Evolutionary conservation across 1,140 invertebrate species (phyloP), one percentile per base, ranked within the genome.

Genomic region (Aphidius ervi): DNA sequence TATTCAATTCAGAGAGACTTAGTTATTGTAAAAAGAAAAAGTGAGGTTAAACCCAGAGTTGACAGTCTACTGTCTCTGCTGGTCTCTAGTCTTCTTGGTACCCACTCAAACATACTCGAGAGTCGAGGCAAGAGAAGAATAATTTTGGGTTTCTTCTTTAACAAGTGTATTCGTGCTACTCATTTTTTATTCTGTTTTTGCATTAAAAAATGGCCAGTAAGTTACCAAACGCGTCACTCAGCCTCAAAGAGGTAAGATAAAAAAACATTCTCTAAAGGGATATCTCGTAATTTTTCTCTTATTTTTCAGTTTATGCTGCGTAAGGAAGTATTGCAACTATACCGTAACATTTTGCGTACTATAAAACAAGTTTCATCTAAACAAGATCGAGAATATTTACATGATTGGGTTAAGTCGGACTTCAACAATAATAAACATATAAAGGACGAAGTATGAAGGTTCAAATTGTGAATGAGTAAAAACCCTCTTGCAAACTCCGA

Each of bases 261-360:
- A 1, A 10, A 43, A 43, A 43, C 5, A 4, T 43, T 43, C 42
- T 7, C 2, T 43, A 43, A 43, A 43, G 3, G 2, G 42, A 4
- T 43, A 2, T 43, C 4, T 7, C 4, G 8, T 8, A 39, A 7
- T 10, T 31, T 3, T 52, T 31, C 8, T 8, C 0, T 52, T 56
- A 31, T n/a, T 37, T 5, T 20, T 9, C 68, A 92, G 89, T 92
- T 92, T 77, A 83, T 92, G 69, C 74, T 90, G 31, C 82, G 87
- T 48, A 84, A 87, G 77, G 85, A 91, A 76, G 89, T 92, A 4
- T 71, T 90, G n/a, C 87, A 87, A 69, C 72, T 91, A 2, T 93
- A 92, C 68, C 78, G 86, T 62, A 83, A 86, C 46, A 87, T 92
- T 58, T 84, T 91, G 61, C 82, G 84, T 56, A 82, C 86, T 20